phyloP scores from a whole-genome alignment of 2,888 invertebrate species.

The Micropterix aruncella region DNA sequence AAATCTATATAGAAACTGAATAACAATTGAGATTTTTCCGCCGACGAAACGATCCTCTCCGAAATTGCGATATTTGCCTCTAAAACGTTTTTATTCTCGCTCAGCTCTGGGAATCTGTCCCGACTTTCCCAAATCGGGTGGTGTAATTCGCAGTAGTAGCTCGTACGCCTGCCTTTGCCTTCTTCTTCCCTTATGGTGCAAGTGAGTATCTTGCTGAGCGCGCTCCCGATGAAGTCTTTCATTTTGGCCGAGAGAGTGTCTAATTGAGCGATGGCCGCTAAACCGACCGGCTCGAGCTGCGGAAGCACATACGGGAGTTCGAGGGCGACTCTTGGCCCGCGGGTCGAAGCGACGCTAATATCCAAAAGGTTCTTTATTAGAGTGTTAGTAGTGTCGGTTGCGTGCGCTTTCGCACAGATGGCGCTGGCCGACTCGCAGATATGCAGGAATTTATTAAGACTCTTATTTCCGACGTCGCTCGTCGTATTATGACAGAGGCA shows the following conservation, averaged over 20 bases:
- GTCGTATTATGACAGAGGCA: slow-evolving; percentile 46
- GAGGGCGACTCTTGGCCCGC: too few relatives aligned
- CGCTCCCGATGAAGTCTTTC: neutral
- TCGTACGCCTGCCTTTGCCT: neutral
- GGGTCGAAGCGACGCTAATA: too few relatives aligned
- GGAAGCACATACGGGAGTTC: too few relatives aligned
- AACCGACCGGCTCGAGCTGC: too few relatives aligned
- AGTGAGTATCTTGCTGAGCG: neutral
- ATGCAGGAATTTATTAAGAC: neutral
- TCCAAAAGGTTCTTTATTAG: neutral
- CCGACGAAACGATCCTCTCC: neutral
- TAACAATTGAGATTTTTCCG: neutral
- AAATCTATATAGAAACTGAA: neutral
- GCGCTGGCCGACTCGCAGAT: neutral
- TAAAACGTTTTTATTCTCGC: neutral
- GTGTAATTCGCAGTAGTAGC: neutral
- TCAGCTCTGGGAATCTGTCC: too few relatives aligned
- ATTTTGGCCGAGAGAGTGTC: neutral
- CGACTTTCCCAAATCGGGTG: neutral
- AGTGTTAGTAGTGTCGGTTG: neutral
- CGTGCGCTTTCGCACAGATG: neutral
- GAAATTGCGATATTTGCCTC: neutral
- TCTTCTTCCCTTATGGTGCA: neutral
- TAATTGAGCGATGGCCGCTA: too few relatives aligned
- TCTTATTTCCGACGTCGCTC: slow-evolving; percentile 17